phyloP scores from a whole-genome alignment of 2,888 invertebrate genomes.

The Ommatoiulus sabulosus region DNA sequence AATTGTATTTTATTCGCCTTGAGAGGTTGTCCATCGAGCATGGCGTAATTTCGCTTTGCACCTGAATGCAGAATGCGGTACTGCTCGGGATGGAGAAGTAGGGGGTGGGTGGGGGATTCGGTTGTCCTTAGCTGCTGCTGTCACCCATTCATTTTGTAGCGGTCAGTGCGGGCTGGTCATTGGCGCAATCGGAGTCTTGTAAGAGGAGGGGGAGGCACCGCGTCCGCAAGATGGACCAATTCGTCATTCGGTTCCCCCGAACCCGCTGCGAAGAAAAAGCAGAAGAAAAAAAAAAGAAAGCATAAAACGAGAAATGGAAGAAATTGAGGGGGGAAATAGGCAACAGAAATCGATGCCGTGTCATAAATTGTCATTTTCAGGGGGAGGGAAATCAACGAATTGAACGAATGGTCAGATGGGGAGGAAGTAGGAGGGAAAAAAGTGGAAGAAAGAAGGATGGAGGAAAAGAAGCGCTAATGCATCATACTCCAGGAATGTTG shows the following conservation, averaged over 20 bases:
- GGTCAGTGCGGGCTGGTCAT: background rate
- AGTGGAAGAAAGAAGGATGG: background rate
- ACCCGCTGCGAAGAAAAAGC: background rate
- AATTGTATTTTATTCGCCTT: no score
- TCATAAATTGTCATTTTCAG: slow-evolving; percentile 40
- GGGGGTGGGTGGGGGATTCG: background rate
- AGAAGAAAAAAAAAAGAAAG: background rate
- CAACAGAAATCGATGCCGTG: background rate
- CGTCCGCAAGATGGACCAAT: background rate
- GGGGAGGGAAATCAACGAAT: background rate
- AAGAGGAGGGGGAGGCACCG: background rate
- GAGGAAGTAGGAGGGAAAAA: background rate
- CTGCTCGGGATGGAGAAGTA: no score
- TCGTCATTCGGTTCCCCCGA: background rate
- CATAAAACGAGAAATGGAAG: slow-evolving; percentile 14
- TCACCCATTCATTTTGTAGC: background rate
- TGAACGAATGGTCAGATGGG: background rate
- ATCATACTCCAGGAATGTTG: background rate
- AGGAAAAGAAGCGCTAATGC: background rate
- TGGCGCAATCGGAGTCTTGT: background rate
- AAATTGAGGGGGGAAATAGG: slow-evolving; percentile 1
- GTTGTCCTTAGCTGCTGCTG: background rate
- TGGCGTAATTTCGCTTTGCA: background rate
- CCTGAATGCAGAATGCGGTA: no score
- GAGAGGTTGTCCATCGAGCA: no score